Evolutionary conservation across 2,888 invertebrate species (phyloP).

Genomic region (Tipula unca): DNA sequence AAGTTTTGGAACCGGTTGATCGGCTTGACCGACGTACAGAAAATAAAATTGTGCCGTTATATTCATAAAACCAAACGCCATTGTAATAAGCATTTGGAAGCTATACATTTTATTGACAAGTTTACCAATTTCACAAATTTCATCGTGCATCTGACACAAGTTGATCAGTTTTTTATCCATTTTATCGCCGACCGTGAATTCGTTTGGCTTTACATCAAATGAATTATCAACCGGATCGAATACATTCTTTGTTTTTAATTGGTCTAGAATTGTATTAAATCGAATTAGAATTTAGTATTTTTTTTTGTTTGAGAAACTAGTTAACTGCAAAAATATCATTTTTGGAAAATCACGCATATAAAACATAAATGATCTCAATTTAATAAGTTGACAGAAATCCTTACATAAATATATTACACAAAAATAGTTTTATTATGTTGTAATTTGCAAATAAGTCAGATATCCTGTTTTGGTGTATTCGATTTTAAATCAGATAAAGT

Average conservation of each 20-base stretch:
- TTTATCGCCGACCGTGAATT: slow-evolving; percentile 33
- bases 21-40: slow-evolving; percentile 38
- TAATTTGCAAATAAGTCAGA: too few species aligned
- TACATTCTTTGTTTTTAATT: not conserved
- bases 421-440: too few species aligned
- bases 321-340: too few species aligned
- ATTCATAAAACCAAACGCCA: slow-evolving; percentile 41
- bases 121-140: slow-evolving; percentile 41
- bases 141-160: slow-evolving; percentile 41
- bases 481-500: too few species aligned
- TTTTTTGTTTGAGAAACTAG: too few species aligned
- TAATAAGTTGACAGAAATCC: too few species aligned
- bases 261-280: not conserved
- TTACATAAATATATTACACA: too few species aligned
- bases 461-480: too few species aligned
- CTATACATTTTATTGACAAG: slow-evolving; percentile 39
- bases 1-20: slow-evolving; percentile 33
- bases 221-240: not conserved
- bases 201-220: slow-evolving; percentile 25
- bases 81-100: slow-evolving; percentile 38
- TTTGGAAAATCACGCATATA: too few species aligned
- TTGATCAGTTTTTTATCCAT: slow-evolving; percentile 39
- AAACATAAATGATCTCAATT: too few species aligned
- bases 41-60: slow-evolving; percentile 42
- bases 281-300: too few species aligned